A percentile compares a stretch with the other conserved stretches of the same genome.
Evolutionary conservation across 23 tunicate species (phyloP).

Genomic region (Botrylloides violaceus): DNA sequence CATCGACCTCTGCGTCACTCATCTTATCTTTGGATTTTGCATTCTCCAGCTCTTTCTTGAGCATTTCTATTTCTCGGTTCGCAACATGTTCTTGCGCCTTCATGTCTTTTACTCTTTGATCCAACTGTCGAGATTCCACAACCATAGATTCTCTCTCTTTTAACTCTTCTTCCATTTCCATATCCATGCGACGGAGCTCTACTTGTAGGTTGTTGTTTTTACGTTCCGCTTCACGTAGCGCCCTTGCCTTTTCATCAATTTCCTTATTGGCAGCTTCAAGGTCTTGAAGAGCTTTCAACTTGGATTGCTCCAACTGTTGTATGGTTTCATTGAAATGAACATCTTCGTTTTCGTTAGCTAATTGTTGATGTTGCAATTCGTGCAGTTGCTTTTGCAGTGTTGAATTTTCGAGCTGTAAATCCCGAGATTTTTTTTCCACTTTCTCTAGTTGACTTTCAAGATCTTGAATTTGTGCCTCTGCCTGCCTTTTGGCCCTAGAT

Average conservation of each 20-base stretch:
- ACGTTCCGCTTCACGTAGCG: slow-evolving; percentile 52
- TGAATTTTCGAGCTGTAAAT: slow-evolving; percentile 39
- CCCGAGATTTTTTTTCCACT: slow-evolving; percentile 38
- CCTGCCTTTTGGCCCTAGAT: slow-evolving; percentile 36
- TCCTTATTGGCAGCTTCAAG: slow-evolving; percentile 20
- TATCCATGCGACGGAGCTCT: slow-evolving; percentile 74
- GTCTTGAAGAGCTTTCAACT: slow-evolving; percentile 30
- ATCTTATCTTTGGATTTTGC: slow-evolving; percentile 20
- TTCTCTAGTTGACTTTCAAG: slow-evolving; percentile 48
- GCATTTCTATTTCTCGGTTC: slow-evolving; percentile 54
- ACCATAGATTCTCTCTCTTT: slow-evolving; percentile 67
- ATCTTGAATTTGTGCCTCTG: slow-evolving; percentile 66
- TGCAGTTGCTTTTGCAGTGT: slow-evolving; percentile 39
- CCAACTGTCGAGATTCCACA: slow-evolving; percentile 42
- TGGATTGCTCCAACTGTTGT: slow-evolving; percentile 56
- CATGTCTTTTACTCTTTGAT: slow-evolving; percentile 43
- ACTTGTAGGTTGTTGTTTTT: slow-evolving; percentile 28
- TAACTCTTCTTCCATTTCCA: slow-evolving; percentile 73
- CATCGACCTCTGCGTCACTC: slow-evolving; percentile 17
- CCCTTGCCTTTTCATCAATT: slow-evolving; percentile 53
- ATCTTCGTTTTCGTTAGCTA: slow-evolving; percentile 7
- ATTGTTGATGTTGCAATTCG: slow-evolving; percentile 32
- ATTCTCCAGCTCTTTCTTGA: slow-evolving; percentile 53
- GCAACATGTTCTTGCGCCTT: slow-evolving; percentile 29
- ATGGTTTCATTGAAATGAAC: slow-evolving; percentile 34